These are phyloP conservation scores for Notolepis coatsorum DNA, from an alignment of 2,797 vertebrate genomes.

Conservation along the genomic window DNA sequence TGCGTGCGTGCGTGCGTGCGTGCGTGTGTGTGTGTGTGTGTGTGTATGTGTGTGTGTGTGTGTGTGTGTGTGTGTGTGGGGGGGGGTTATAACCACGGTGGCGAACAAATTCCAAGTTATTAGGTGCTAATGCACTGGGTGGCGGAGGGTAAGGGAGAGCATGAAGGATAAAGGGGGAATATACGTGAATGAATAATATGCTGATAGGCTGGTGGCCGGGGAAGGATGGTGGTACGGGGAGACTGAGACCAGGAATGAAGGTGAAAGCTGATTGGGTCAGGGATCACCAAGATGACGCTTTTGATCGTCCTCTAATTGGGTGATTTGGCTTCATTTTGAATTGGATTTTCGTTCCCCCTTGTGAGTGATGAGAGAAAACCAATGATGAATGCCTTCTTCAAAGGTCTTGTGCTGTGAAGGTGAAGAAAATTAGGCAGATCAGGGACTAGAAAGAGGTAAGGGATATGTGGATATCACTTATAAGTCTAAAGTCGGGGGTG, in stretches of 20 bases:
- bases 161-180: constrained; percentile 57
- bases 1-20: constrained; percentile 16
- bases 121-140: constrained; percentile 68
- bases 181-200: constrained; percentile 65
- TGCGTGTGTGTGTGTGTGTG: constrained; percentile 16
- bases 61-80: constrained; percentile 14
- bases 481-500: too few relatives aligned
- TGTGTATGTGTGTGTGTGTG: constrained; percentile 17
- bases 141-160: constrained; percentile 54
- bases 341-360: constrained; percentile 39
- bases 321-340: constrained; percentile 56
- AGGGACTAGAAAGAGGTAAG: not conserved
- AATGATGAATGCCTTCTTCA: constrained; percentile 32
- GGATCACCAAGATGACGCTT: constrained; percentile 45
- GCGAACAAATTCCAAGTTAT: constrained; percentile 75
- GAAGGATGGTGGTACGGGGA: constrained; percentile 37
- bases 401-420: constrained; percentile 36
- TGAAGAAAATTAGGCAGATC: constrained; percentile 21
- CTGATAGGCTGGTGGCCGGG: constrained; percentile 56
- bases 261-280: constrained; percentile 69
- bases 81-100: constrained; percentile 47
- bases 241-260: constrained; percentile 52
- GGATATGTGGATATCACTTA: not conserved
- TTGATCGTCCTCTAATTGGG: constrained; percentile 53
- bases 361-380: constrained; percentile 44